These are phyloP conservation scores for Ferrisia virgata DNA, from an alignment of 2,888 invertebrate species.

Conservation along the genomic window DNA sequence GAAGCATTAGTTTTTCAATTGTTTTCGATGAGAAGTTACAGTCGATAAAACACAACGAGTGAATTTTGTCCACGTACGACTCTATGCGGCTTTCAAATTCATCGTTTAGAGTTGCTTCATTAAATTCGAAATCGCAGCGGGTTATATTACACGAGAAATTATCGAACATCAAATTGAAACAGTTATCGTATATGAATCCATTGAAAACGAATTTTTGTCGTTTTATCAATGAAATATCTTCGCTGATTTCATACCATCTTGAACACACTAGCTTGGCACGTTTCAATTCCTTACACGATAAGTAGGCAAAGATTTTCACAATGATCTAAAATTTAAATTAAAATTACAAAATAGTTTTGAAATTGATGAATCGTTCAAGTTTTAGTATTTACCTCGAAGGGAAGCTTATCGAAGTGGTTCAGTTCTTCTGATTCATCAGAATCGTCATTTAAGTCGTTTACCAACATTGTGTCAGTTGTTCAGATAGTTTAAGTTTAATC, in stretches of 20 bases:
- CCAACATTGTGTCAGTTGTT: neutral
- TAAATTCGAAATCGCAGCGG: neutral
- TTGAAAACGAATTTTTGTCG: neutral
- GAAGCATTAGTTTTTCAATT: neutral
- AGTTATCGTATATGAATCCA: neutral
- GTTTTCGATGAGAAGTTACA: neutral
- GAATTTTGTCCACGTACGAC: neutral
- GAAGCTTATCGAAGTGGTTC: neutral
- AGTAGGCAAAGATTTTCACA: neutral
- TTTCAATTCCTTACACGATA: neutral
- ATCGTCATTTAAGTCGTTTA: neutral
- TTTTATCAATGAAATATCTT: neutral
- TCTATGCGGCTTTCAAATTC: neutral
- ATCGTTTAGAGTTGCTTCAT: neutral
- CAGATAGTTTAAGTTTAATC: neutral
- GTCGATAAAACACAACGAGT: neutral
- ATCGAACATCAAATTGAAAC: neutral
- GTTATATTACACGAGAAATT: neutral
- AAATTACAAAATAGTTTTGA: neutral
- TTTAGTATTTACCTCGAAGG: neutral
- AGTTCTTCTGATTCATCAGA: neutral
- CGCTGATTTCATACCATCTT: neutral
- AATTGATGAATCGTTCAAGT: neutral
- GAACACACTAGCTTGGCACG: neutral
- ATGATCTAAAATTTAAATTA: neutral